These are phyloP conservation scores for Dicranocentrus wangi DNA, from an alignment of 2,888 invertebrate genomes.

Conservation along the genomic window DNA sequence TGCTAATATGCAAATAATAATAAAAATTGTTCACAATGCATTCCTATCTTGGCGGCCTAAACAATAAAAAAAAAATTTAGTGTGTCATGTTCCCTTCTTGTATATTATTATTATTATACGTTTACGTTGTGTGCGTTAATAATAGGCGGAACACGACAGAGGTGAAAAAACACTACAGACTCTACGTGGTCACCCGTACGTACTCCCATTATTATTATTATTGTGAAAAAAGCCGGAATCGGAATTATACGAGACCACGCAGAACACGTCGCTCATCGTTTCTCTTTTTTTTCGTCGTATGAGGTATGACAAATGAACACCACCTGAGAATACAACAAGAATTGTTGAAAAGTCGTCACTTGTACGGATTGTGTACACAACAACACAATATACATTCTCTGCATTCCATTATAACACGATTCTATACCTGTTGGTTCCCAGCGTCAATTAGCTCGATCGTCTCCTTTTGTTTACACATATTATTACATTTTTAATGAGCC, in stretches of 20 bases:
- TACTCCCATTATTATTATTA: background rate
- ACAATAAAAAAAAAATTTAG: slow-evolving; percentile 36
- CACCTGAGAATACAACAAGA: slow-evolving; percentile 2
- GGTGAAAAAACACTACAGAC: background rate
- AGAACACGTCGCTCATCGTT: slow-evolving; percentile 7
- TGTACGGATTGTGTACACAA: slow-evolving; percentile 9
- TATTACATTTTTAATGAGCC: slow-evolving; percentile 58
- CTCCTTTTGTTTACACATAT: slow-evolving; percentile 56
- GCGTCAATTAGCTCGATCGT: slow-evolving; percentile 45
- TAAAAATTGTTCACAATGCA: background rate
- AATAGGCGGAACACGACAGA: slow-evolving; percentile 28
- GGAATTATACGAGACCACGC: background rate
- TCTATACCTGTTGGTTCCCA: slow-evolving; percentile 15
- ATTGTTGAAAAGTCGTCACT: slow-evolving; percentile 41
- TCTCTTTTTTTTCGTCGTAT: slow-evolving; percentile 15
- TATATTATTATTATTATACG: too few relatives aligned
- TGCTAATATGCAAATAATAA: slow-evolving; percentile 52
- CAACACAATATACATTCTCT: too few relatives aligned
- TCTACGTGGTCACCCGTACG: background rate
- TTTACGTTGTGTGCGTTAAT: slow-evolving; percentile 11
- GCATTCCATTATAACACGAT: background rate
- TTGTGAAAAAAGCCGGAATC: slow-evolving; percentile 38
- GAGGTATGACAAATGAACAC: slow-evolving; percentile 17
- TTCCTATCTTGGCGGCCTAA: slow-evolving; percentile 1
- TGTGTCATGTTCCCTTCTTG: slow-evolving; percentile 31